Evolutionary conservation across 2,888 invertebrate species (phyloP), one percentile per base, ranked within the genome.

Genomic region (Ernsta delagoae): DNA sequence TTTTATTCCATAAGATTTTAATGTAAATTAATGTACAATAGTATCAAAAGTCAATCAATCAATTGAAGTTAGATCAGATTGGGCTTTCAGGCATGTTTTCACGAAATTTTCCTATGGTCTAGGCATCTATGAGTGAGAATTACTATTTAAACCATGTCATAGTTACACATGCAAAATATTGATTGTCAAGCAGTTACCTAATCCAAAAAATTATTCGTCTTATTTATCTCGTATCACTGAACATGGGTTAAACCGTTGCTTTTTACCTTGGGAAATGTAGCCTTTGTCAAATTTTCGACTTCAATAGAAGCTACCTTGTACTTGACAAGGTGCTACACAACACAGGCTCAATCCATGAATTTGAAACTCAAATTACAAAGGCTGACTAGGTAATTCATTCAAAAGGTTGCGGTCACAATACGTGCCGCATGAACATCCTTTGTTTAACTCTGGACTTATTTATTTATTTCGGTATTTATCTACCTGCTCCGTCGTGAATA

Each of bases 351-450:
- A 65, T 50, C 45, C 16, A 16, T 16, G 41, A 54, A 60, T 67
- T 61, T 60, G 43, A 66, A 53, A 66, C 36, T 53, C 16, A 61
- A 61, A 61, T 61, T 56, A 61, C 54, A 67, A 61, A 50, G 66
- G 66, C 16, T 16, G 50, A 61, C 65, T 45, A 56, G 65, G 70
- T 71, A 71, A 70, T 71, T 73, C 73, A 71, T 70, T 71, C 60
- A 70, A 71, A 70, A 65, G 65, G 65, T 71, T 70, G 68, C 71
- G 67, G 70, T 72, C 70, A 71, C 43, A 57, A 61, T 70, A 59
- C 50, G 56, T 68, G 64, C 48, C 48, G 12, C 12, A 65, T 56
- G 63, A 72, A 62, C 62, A 57, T 64, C 69, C 68, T 73, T 69
- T 72, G 71, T 70, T 34, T 50, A 67, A 71, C 62, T 66, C 66